Conservation (phyloP, 2,113 vertebrate species). For the Urocynchramus pylzowi region DNA sequence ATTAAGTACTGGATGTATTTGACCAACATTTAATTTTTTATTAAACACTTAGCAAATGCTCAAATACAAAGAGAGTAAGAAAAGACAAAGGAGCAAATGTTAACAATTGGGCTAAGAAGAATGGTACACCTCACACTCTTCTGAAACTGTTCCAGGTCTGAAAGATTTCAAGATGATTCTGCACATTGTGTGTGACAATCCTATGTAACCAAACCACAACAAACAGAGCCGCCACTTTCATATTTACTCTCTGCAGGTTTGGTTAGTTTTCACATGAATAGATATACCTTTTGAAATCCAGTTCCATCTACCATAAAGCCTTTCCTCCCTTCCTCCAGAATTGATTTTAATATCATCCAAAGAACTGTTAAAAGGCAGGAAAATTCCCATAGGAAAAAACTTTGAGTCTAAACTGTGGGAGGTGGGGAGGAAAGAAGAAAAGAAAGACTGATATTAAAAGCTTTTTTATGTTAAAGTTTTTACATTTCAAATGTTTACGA, state of each 20-base stretch:
- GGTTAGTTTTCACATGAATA: constrained; percentile 13
- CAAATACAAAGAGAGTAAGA: neutral
- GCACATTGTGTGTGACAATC: neutral
- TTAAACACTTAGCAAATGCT: neutral
- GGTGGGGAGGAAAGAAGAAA: neutral
- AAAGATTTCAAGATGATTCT: neutral
- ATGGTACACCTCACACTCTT: neutral
- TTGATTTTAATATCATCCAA: constrained; percentile 12
- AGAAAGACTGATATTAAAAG: neutral
- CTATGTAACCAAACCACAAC: constrained; percentile 3
- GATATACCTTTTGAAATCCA: neutral
- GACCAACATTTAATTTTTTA: neutral
- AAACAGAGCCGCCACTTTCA: neutral
- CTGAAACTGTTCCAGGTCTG: neutral
- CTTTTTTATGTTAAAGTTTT: neutral
- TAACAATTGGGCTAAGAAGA: neutral
- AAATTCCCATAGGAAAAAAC: constrained; percentile 39
- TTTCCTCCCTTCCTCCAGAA: neutral
- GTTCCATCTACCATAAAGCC: neutral
- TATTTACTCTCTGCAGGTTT: neutral
- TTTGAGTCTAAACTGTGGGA: neutral
- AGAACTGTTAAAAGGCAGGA: neutral
- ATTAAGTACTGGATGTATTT: neutral
- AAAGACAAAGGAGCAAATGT: neutral
- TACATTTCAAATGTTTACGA: neutral